Percentiles rank a stretch among this genome's conserved stretches.
phyloP scores from a whole-genome alignment of 2,888 invertebrate genomes.

The Artemia sinica region DNA sequence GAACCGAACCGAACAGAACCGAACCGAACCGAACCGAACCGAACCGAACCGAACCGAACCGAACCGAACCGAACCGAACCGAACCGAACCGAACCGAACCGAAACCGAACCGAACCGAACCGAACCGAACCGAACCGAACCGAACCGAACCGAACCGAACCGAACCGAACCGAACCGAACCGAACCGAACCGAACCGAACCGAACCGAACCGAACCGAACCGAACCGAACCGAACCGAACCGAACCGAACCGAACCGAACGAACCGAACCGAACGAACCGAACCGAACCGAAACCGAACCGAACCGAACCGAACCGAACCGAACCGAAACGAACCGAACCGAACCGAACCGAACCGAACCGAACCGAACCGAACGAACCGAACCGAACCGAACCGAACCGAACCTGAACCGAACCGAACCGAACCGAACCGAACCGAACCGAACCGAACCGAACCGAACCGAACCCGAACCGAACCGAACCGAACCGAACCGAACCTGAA shows the following conservation, averaged over 20 bases:
- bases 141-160: slow-evolving; percentile 12
- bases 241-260: too few species aligned
- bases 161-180: slow-evolving; percentile 5
- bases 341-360: too few species aligned
- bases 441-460: slow-evolving; percentile 12
- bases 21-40: slow-evolving; percentile 8
- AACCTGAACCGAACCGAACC: slow-evolving; percentile 7
- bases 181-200: slow-evolving; percentile 5
- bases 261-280: too few species aligned
- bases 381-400: slow-evolving; percentile 12
- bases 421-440: slow-evolving; percentile 5
- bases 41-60: slow-evolving; percentile 9
- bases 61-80: slow-evolving; percentile 9
- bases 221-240: slow-evolving; percentile 9
- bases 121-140: slow-evolving; percentile 5
- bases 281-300: too few species aligned
- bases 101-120: slow-evolving; percentile 12
- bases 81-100: too few species aligned
- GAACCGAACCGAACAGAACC: too few species aligned
- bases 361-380: too few species aligned
- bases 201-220: slow-evolving; percentile 9
- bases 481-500: slow-evolving; percentile 15
- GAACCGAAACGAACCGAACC: too few species aligned
- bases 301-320: too few species aligned
- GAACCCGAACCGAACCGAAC: too few species aligned